These are phyloP conservation scores for Pluvialis apricaria DNA, from an alignment of 2,113 vertebrate species.

Conservation along the genomic window DNA sequence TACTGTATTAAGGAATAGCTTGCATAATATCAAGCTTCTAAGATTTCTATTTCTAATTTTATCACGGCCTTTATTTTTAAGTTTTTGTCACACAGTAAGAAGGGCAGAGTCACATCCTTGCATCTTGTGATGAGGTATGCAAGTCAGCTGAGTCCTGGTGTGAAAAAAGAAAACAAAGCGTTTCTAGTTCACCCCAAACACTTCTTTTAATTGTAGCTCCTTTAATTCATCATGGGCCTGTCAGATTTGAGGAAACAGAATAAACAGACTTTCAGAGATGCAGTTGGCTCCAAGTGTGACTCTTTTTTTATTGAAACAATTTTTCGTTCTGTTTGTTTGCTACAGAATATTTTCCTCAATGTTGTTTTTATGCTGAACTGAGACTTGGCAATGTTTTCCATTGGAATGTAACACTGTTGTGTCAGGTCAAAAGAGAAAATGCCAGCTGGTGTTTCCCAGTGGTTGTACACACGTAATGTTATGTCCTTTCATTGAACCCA, in stretches of 20 bases:
- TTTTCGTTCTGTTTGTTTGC: background rate
- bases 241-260: background rate
- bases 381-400: background rate
- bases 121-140: background rate
- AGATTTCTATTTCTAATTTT: background rate
- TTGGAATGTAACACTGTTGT: background rate
- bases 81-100: background rate
- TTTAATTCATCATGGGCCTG: background rate
- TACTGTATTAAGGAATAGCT: background rate
- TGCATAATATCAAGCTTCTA: background rate
- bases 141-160: slow-evolving; percentile 1
- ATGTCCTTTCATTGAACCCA: background rate
- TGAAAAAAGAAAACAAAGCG: background rate
- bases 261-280: slow-evolving; percentile 1
- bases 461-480: background rate
- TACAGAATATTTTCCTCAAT: background rate
- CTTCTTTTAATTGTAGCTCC: slow-evolving; percentile 13
- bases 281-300: background rate
- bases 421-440: slow-evolving; percentile 37
- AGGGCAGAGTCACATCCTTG: background rate
- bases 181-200: slow-evolving; percentile 17
- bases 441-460: background rate
- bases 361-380: background rate
- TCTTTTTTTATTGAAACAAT: background rate
- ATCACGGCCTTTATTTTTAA: background rate